Evolutionary conservation across 2,888 invertebrate species (phyloP), one percentile per base, ranked within the genome.

Genomic region (Trichopoda pennipes): DNA sequence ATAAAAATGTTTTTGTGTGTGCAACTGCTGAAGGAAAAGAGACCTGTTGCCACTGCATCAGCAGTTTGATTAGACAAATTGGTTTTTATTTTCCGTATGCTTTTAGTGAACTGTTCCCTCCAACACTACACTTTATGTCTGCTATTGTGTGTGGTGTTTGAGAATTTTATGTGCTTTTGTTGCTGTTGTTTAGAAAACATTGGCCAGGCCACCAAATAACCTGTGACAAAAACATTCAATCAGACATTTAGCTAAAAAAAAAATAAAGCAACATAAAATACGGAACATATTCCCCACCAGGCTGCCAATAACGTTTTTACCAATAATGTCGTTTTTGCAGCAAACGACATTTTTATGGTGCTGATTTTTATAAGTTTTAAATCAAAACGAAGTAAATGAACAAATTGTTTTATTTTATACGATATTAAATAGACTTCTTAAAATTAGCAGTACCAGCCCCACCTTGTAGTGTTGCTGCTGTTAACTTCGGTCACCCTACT

Each of bases 1-100:
- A 28, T 49, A 19, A 42, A 69, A 19, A 23, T 68, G 44, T 66
- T 70, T 28, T 8, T 28, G 3, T 28, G 38, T 44, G 64, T 56
- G 64, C 38, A 69, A 66, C 64, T 56, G 42, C 44, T 76, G 66
- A 72, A 17, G 14, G 42, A 61, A 55, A 73, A 69, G 66, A 74
- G 80, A 83, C 83, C 83, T 83, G 83, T 75, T 83, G 83, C 83
- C 77, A 78, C 81, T 64, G 70, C 69, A 66, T 73, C 72, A 77
- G 72, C 75, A 68, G 75, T 76, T 82, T 83, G 84, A 85, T 85
- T 84, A 85, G 85, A 85, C 85, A 85, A 85, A 85, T 85, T 85
- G 85, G 69, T 80, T 82, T 82, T 81, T 61, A 42, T 58, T 72
- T 78, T 72, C 61, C 60, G 32, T 73, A 64, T 38, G 42, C 58